phyloP scores from a whole-genome alignment of 2,888 invertebrate species.

The Agrenia bidenticulata region DNA sequence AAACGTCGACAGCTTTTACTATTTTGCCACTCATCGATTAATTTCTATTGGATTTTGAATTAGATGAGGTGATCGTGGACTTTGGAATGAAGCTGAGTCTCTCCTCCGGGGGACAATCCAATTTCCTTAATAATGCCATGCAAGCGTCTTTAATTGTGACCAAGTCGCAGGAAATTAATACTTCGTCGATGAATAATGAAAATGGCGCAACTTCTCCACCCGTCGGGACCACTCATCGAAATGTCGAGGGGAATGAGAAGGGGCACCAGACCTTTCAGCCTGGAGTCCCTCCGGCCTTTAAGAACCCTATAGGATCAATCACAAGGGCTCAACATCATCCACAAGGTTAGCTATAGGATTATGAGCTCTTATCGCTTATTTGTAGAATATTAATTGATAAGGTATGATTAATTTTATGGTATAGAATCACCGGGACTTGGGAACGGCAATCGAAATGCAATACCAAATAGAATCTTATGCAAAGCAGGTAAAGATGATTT shows the following conservation, averaged over 20 bases:
- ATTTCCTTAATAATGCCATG: constrained; percentile 40
- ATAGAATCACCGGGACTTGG: no score
- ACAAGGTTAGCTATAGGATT: no score
- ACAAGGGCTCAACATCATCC: no score
- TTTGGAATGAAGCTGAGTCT: constrained; percentile 40
- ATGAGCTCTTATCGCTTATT: no score
- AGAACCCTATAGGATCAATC: no score
- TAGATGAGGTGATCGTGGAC: constrained; percentile 43
- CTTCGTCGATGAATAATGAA: background rate
- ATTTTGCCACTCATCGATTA: no score
- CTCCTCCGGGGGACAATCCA: constrained; percentile 37
- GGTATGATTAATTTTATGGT: no score
- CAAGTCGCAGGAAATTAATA: constrained; percentile 2
- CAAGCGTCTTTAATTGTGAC: constrained; percentile 31
- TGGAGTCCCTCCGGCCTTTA: no score
- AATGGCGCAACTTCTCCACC: background rate
- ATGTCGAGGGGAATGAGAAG: constrained; percentile 14
- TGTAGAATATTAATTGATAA: no score
- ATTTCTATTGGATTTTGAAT: background rate
- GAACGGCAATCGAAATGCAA: background rate
- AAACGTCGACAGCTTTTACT: no score
- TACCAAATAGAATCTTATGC: background rate
- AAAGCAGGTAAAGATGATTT: background rate
- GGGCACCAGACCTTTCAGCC: no score
- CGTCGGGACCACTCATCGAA: constrained; percentile 14